Conservation (phyloP, 2,113 vertebrate genomes). For the Elephas maximus region DNA sequence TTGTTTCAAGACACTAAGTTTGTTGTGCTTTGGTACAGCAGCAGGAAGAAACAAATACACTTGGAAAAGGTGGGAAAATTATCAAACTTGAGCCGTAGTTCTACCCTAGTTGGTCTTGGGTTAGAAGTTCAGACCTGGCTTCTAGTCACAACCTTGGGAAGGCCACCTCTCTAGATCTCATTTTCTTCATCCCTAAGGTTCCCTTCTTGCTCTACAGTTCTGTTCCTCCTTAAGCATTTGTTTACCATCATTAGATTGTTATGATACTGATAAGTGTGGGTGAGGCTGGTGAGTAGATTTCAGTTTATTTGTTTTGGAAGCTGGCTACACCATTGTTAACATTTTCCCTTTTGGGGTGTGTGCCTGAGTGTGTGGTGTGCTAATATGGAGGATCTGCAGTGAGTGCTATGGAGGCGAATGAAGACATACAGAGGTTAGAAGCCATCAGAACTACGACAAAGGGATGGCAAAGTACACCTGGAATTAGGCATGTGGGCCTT, state of each 20-base stretch:
- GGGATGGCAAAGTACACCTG: neutral
- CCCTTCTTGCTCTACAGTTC: slow-evolving; percentile 37
- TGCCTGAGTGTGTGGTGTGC: slow-evolving; percentile 32
- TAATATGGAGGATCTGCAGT: neutral
- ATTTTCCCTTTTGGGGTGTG: slow-evolving; percentile 65
- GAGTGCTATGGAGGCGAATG: neutral
- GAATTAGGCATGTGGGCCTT: neutral
- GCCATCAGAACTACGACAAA: neutral
- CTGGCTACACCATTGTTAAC: slow-evolving; percentile 55
- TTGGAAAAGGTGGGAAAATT: slow-evolving; percentile 13
- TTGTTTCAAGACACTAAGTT: neutral
- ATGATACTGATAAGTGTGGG: slow-evolving; percentile 34
- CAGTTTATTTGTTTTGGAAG: slow-evolving; percentile 75
- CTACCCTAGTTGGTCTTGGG: neutral
- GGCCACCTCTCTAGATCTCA: neutral
- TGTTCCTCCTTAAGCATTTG: slow-evolving; percentile 51
- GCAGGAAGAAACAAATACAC: neutral
- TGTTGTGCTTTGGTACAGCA: neutral
- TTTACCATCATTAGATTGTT: slow-evolving; percentile 57
- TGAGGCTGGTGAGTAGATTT: slow-evolving; percentile 45
- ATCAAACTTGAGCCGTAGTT: neutral
- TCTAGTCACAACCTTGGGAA: neutral
- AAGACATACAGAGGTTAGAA: neutral
- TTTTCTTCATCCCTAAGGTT: neutral
- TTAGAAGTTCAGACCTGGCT: neutral